Evolutionary conservation across 1,140 invertebrate genomes (phyloP).

Genomic region (Lordiphosa mommai): DNA sequence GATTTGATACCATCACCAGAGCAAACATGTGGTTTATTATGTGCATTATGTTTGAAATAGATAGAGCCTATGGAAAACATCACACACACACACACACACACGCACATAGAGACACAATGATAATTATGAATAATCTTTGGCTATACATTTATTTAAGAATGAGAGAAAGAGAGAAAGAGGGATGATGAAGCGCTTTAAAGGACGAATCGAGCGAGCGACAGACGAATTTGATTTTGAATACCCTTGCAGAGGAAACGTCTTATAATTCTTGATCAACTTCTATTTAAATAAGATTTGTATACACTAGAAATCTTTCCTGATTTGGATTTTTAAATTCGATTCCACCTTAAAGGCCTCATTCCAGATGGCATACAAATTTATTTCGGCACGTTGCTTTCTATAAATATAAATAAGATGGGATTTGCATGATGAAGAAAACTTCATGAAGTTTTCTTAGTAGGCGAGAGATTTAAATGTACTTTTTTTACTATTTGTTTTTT

Average conservation of each 20-base stretch:
- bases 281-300: background rate
- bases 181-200: background rate
- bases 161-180: constrained; percentile 12
- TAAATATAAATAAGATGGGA: no score
- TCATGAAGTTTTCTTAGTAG: no score
- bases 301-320: no score
- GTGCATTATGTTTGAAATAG: constrained; percentile 29
- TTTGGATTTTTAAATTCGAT: no score
- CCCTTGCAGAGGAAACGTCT: background rate
- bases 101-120: constrained; percentile 15
- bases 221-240: constrained; percentile 1
- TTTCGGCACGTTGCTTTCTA: no score
- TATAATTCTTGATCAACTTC: no score
- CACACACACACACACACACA: constrained; percentile 23
- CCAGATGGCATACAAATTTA: no score
- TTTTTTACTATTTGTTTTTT: no score
- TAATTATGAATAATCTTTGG: constrained; percentile 10
- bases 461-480: no score
- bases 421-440: no score
- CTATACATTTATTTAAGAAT: constrained; percentile 12
- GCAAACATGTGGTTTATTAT: constrained; percentile 27
- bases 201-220: constrained; percentile 7
- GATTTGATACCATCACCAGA: constrained; percentile 51
- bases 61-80: constrained; percentile 16
- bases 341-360: no score